Evolutionary conservation across 2,888 invertebrate species (phyloP), one percentile per base, ranked within the genome.

Genomic region (Megastigmus dorsalis): DNA sequence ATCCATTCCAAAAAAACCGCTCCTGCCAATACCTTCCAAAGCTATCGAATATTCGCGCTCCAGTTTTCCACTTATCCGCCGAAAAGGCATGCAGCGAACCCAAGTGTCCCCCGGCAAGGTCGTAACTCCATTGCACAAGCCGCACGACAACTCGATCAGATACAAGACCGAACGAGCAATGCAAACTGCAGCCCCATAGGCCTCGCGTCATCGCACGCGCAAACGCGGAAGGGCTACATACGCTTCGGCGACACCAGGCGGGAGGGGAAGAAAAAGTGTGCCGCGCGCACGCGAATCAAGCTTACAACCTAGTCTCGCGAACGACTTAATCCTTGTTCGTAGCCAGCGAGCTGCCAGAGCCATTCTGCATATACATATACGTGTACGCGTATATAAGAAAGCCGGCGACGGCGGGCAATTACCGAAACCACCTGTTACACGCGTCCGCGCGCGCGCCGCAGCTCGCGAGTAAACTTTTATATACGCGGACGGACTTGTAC

Each of bases 401-500:
- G 15, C 26, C 20, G 1, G n/a, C 41, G 45, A 41, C 72, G 59
- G 66, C 60, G 68, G 60, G 74, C 78, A 78, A 80, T 80, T 79
- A 80, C 79, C 79, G 69, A 78, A 79, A 78, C 79, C 80, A 80
- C 79, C 80, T 80, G 80, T 80, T 80, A 79, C 78, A 36, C 59
- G 54, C 62, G 60, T 33, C 18, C 59, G 59, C 18, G n/a, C n/a
- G n/a, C n/a, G n/a, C n/a, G n/a, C 28, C 55, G 68, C 50, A 26
- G 55, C n/a, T n/a, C n/a, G n/a, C n/a, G n/a, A n/a, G n/a, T n/a
- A 62, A 74, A 74, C 48, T 74, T 74, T 74, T 74, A 67, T 69
- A 69, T 43, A n/a, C 59, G 13, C 48, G 43, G 20, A 15, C 33
- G 20, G 6, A 10, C 33, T 23, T 4, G 38, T 41, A 18, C 20